phyloP scores from a whole-genome alignment of 2,888 invertebrate species.

The Drosophila subsilvestris region DNA sequence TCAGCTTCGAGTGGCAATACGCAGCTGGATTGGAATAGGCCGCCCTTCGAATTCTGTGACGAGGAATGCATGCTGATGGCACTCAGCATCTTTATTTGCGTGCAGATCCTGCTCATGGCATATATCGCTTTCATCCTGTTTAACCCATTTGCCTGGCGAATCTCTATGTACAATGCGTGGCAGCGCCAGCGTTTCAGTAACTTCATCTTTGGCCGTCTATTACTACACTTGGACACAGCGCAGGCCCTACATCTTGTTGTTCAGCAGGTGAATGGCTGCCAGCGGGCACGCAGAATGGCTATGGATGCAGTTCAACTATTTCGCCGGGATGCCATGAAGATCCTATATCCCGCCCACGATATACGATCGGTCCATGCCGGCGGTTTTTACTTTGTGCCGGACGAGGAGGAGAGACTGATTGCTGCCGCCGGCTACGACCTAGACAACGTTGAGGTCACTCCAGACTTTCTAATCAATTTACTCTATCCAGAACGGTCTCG shows the following conservation, averaged over 20 bases:
- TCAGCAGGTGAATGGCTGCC: slow-evolving; percentile 22
- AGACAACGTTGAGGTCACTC: slow-evolving; percentile 42
- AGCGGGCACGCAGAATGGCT: slow-evolving; percentile 20
- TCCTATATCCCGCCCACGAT: slow-evolving; percentile 48
- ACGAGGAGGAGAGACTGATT: slow-evolving; percentile 46
- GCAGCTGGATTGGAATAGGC: not conserved
- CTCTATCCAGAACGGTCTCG: slow-evolving; percentile 43
- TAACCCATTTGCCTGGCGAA: slow-evolving; percentile 27
- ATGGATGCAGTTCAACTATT: slow-evolving; percentile 50
- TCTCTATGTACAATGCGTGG: slow-evolving; percentile 30
- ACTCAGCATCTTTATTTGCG: slow-evolving; percentile 32
- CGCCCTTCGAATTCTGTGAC: not conserved
- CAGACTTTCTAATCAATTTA: slow-evolving; percentile 45
- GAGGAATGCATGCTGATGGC: slow-evolving; percentile 41
- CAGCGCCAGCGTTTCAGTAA: slow-evolving; percentile 42
- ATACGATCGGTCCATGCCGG: slow-evolving; percentile 20
- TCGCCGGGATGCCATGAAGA: slow-evolving; percentile 45
- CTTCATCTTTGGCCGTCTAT: slow-evolving; percentile 57
- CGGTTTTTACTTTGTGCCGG: slow-evolving; percentile 47
- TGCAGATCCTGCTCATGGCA: slow-evolving; percentile 43
- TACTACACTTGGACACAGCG: slow-evolving; percentile 49
- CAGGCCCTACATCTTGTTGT: not conserved
- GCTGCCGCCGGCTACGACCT: slow-evolving; percentile 42
- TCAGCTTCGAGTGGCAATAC: not conserved
- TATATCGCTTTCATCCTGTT: slow-evolving; percentile 35